Conservation (phyloP, 2,113 vertebrate species). For the Mungos mungo region DNA sequence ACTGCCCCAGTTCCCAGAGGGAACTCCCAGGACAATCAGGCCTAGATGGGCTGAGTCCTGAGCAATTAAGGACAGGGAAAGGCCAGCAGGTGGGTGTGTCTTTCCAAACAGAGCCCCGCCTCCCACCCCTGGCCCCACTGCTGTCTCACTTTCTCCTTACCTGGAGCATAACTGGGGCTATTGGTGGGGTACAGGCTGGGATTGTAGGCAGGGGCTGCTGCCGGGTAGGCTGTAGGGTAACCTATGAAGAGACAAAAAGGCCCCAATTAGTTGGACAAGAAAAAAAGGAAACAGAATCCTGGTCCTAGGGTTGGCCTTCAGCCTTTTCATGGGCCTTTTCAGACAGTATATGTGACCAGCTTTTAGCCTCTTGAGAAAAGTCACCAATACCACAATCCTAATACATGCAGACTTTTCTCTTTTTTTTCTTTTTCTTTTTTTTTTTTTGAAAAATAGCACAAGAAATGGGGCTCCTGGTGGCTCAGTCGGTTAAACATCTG, state of each 20-base stretch:
- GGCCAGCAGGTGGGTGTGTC: not conserved
- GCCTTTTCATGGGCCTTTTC: not conserved
- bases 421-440: not conserved
- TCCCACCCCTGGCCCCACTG: not conserved
- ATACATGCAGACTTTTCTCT: not conserved
- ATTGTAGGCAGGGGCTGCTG: constrained; percentile 95
- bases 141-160: constrained; percentile 80
- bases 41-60: constrained; percentile 11
- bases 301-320: not conserved
- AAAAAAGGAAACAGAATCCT: constrained; percentile 15
- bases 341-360: not conserved
- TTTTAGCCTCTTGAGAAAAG: constrained; percentile 49
- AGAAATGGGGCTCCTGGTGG: too few species aligned
- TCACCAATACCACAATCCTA: not conserved
- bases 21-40: constrained; percentile 14
- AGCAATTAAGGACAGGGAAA: constrained; percentile 22
- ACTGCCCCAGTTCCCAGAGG: constrained; percentile 16
- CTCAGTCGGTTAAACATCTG: too few species aligned
- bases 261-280: not conserved
- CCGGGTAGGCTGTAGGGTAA: constrained; percentile 96
- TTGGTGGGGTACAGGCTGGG: constrained; percentile 97
- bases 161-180: constrained; percentile 97
- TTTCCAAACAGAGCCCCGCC: not conserved
- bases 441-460: not conserved
- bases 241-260: constrained; percentile 84